These are phyloP conservation scores for Monodelphis domestica DNA, from an alignment of 2,797 vertebrate genomes.

Conservation along the genomic window DNA sequence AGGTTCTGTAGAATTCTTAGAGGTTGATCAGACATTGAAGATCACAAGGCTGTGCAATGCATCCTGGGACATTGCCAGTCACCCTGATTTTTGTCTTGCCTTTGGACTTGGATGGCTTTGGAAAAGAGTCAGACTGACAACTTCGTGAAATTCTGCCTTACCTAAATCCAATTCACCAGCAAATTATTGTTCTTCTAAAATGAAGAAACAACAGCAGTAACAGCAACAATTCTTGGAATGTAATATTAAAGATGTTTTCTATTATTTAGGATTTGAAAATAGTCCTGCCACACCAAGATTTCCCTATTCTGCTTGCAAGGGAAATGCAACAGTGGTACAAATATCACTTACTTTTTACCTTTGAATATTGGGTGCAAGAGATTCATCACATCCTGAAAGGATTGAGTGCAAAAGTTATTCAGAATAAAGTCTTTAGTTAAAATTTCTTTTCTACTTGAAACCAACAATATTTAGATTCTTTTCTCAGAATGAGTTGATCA, in stretches of 20 bases:
- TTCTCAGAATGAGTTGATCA: neutral
- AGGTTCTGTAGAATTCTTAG: too few species aligned
- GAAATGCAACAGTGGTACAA: fast-evolving
- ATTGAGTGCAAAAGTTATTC: neutral
- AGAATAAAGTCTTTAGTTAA: neutral
- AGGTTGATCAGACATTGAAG: too few species aligned
- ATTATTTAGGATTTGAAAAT: neutral
- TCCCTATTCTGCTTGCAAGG: neutral
- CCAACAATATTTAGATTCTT: neutral
- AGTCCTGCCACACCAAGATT: neutral
- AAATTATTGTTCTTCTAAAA: too few species aligned
- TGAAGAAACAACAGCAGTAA: too few species aligned
- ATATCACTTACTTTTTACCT: neutral
- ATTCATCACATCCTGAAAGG: neutral
- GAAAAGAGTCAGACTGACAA: too few species aligned
- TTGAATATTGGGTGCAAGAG: neutral
- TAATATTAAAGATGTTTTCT: neutral
- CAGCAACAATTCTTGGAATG: neutral
- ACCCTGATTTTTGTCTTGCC: too few species aligned
- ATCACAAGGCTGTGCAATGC: too few species aligned
- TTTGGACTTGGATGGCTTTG: too few species aligned
- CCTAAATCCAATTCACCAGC: too few species aligned
- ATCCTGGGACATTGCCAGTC: too few species aligned
- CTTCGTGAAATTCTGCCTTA: too few species aligned
- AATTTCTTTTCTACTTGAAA: neutral